phyloP scores from a whole-genome alignment of 2,113 vertebrate species.

The Leptocoma aspasia region DNA sequence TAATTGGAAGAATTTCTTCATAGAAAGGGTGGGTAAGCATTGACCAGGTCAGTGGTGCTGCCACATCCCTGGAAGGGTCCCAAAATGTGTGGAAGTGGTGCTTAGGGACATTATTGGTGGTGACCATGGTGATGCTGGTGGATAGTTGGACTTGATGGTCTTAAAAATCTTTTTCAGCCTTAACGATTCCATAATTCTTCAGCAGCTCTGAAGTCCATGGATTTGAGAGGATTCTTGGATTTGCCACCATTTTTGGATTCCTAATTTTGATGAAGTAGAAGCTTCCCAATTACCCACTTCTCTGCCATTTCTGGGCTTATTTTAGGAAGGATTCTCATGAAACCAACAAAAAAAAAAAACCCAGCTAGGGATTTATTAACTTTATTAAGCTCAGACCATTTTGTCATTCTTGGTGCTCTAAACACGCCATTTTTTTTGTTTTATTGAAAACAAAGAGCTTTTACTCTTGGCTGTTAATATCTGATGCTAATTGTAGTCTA shows the following conservation, averaged over 20 bases:
- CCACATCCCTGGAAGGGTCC: neutral
- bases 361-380: neutral
- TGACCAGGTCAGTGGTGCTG: neutral
- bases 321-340: neutral
- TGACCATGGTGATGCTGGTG: neutral
- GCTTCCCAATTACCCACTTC: neutral
- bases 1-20: neutral
- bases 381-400: neutral
- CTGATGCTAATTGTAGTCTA: neutral
- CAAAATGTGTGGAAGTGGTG: neutral
- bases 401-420: neutral
- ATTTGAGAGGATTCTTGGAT: neutral
- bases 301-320: neutral
- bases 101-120: neutral
- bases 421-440: neutral
- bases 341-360: neutral
- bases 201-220: neutral
- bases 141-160: neutral
- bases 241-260: neutral
- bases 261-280: neutral
- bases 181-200: fast-evolving
- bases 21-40: neutral
- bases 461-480: neutral
- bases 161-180: neutral
- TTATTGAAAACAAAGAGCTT: neutral